Evolutionary conservation across 2,888 invertebrate genomes (phyloP).

Genomic region (Nemapogon koenigi): DNA sequence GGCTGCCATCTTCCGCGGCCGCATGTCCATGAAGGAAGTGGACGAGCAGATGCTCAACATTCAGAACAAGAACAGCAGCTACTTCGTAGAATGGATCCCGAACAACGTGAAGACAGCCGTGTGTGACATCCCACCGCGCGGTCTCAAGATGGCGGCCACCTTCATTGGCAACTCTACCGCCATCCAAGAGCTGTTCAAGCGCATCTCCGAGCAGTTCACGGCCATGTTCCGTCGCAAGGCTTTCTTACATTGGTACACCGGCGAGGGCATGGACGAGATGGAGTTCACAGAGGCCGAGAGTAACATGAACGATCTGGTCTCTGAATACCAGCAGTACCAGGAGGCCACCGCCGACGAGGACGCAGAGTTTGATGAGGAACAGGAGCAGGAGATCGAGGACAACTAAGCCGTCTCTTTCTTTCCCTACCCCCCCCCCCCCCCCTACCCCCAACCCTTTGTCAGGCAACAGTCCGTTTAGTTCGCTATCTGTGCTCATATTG

Average conservation of each 20-base stretch:
- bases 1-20: conserved; percentile 85
- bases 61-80: conserved; percentile 77
- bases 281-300: conserved; percentile 95
- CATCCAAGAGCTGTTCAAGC: conserved; percentile 91
- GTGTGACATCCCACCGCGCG: conserved; percentile 85
- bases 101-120: conserved; percentile 86
- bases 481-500: conserved; percentile 21
- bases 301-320: conserved; percentile 95
- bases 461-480: too few species aligned
- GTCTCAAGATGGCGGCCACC: conserved; percentile 93
- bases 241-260: conserved; percentile 98
- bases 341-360: conserved; percentile 87
- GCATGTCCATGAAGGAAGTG: conserved; percentile 93
- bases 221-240: conserved; percentile 97
- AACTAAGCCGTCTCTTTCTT: conserved; percentile 30
- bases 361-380: conserved; percentile 81
- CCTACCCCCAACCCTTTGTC: conserved; percentile 14
- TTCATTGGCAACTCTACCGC: conserved; percentile 94
- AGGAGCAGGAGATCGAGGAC: conserved; percentile 75
- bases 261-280: conserved; percentile 97
- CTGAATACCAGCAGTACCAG: conserved; percentile 95
- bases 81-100: conserved; percentile 84
- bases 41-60: conserved; percentile 81
- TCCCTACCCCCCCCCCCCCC: conserved; percentile 13
- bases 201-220: conserved; percentile 90